Evolutionary conservation across 2,113 vertebrate genomes (phyloP).

Genomic region (Saguinus midas): DNA sequence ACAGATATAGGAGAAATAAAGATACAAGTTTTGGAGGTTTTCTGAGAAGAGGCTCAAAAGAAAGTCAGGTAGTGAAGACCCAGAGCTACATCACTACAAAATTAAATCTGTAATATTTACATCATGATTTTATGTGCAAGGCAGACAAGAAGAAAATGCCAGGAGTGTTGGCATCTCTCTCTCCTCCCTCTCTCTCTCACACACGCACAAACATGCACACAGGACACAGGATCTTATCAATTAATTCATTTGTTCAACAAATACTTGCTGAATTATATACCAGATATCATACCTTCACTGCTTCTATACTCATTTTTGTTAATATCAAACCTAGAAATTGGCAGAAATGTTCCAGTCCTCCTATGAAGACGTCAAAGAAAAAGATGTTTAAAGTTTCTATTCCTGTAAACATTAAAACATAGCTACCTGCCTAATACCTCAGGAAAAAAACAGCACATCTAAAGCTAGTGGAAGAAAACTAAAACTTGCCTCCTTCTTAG

Average conservation of each 20-base stretch:
- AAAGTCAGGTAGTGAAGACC: background rate
- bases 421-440: background rate
- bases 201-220: background rate
- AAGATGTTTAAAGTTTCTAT: background rate
- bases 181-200: too few relatives aligned
- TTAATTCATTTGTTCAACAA: background rate
- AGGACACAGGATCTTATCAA: background rate
- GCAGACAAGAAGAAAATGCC: slow-evolving; percentile 15
- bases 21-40: background rate
- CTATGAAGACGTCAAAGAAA: background rate
- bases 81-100: background rate
- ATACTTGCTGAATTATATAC: background rate
- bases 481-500: slow-evolving; percentile 11
- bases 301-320: slow-evolving; percentile 25
- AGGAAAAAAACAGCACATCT: background rate
- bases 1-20: background rate
- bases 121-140: background rate
- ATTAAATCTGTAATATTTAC: background rate
- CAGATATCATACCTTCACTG: background rate
- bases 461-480: background rate
- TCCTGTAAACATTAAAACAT: background rate
- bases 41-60: slow-evolving; percentile 11
- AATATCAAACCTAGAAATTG: background rate
- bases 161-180: background rate
- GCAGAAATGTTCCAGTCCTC: background rate